Evolutionary conservation across 1,140 invertebrate genomes (phyloP).

Genomic region (Drosophila ohnishii): DNA sequence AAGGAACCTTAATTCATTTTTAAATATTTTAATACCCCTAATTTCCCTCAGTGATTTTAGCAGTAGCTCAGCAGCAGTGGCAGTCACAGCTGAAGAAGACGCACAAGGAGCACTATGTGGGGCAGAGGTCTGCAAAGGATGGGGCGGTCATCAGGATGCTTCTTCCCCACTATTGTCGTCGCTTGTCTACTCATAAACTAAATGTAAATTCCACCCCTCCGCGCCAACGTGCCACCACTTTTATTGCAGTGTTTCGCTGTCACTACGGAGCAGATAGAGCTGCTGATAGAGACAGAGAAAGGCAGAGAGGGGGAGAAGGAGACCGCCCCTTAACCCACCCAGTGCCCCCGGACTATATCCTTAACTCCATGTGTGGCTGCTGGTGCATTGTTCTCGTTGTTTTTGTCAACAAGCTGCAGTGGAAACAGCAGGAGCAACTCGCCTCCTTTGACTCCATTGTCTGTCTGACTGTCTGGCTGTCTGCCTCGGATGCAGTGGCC

Average conservation of each 20-base stretch:
- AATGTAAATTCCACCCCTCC: constrained; percentile 73
- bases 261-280: constrained; percentile 29
- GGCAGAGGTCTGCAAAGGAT: constrained; percentile 24
- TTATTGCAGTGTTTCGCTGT: constrained; percentile 76
- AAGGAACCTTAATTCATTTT: background rate
- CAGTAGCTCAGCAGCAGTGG: constrained; percentile 21
- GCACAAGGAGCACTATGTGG: constrained; percentile 30
- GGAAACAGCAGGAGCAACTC: constrained; percentile 41
- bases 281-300: constrained; percentile 3
- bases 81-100: constrained; percentile 1
- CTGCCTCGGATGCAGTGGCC: constrained; percentile 42
- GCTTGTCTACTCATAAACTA: constrained; percentile 81
- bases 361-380: constrained; percentile 60
- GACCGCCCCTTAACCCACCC: constrained; percentile 13
- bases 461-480: constrained; percentile 32
- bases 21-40: background rate
- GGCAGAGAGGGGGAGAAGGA: background rate
- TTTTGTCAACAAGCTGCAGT: constrained; percentile 69
- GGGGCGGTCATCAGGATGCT: constrained; percentile 47
- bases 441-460: constrained; percentile 38
- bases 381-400: constrained; percentile 53
- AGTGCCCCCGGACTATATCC: constrained; percentile 32
- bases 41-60: constrained; percentile 15
- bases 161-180: constrained; percentile 65
- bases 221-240: constrained; percentile 62